Conservation (phyloP, 2,888 invertebrate species). For the Conus canariensis region DNA sequence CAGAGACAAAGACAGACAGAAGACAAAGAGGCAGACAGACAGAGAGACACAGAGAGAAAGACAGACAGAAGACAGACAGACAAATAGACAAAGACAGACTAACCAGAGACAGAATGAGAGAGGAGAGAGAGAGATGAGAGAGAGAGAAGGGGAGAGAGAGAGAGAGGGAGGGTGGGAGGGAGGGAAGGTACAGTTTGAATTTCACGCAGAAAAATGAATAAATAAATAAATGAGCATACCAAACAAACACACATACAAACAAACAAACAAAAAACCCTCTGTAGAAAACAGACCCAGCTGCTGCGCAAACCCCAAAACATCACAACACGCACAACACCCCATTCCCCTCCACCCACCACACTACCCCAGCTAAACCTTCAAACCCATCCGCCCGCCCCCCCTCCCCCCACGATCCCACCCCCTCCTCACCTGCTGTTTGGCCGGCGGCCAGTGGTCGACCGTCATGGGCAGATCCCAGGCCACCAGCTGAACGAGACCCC, state of each 20-base stretch:
- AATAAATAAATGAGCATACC: too few species aligned
- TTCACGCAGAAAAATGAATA: too few species aligned
- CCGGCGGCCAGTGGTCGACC: slow-evolving; percentile 39
- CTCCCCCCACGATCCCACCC: too few species aligned
- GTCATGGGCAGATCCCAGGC: slow-evolving; percentile 35
- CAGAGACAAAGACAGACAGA: too few species aligned
- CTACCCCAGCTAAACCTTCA: too few species aligned
- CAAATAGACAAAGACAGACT: background rate
- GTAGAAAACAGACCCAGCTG: too few species aligned
- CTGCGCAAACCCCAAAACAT: too few species aligned
- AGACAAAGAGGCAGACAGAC: background rate
- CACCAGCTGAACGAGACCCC: slow-evolving; percentile 36
- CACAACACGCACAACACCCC: too few species aligned
- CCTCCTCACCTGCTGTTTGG: background rate
- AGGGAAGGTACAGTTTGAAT: background rate
- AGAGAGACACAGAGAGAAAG: background rate
- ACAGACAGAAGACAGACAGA: background rate
- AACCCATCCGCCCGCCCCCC: too few species aligned
- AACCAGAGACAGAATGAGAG: background rate
- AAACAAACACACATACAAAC: too few species aligned
- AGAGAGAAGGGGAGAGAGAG: background rate
- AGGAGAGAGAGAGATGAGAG: background rate
- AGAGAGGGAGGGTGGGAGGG: background rate
- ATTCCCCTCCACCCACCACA: too few species aligned
- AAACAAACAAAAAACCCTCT: too few species aligned